A percentile compares a stretch with the other conserved stretches of the same genome.
Conservation (phyloP, 2,888 invertebrate species). For the Graphium colonna region DNA sequence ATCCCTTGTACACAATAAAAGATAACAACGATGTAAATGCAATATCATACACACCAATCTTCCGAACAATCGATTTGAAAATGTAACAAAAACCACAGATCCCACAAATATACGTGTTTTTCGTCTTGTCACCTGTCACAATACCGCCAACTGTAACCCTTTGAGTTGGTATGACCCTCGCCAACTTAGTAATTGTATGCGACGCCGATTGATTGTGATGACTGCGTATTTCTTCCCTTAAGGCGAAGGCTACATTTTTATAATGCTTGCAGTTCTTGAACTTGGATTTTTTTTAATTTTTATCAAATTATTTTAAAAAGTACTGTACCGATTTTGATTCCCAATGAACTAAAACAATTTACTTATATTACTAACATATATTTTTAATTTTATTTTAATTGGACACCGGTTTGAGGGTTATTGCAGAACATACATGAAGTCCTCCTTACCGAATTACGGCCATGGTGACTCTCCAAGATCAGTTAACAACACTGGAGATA, state of each 20-base stretch:
- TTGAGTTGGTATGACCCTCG: neutral
- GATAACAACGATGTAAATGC: neutral
- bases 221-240: conserved; percentile 7
- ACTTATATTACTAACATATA: no score
- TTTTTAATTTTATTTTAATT: no score
- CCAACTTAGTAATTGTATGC: conserved; percentile 6
- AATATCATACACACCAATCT: neutral
- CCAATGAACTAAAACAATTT: no score
- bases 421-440: no score
- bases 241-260: conserved; percentile 11
- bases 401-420: no score
- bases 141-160: neutral
- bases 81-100: neutral
- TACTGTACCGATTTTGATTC: no score
- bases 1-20: neutral
- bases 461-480: no score
- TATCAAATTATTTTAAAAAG: no score
- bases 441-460: no score
- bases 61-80: neutral
- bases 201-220: conserved; percentile 5
- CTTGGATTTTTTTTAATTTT: no score
- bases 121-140: neutral
- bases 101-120: neutral
- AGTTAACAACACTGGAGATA: no score
- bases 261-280: no score